Percentiles rank a stretch among this genome's conserved stretches.
Evolutionary conservation across 1,140 invertebrate genomes (phyloP).

Genomic region (Wiebesia pumilae): DNA sequence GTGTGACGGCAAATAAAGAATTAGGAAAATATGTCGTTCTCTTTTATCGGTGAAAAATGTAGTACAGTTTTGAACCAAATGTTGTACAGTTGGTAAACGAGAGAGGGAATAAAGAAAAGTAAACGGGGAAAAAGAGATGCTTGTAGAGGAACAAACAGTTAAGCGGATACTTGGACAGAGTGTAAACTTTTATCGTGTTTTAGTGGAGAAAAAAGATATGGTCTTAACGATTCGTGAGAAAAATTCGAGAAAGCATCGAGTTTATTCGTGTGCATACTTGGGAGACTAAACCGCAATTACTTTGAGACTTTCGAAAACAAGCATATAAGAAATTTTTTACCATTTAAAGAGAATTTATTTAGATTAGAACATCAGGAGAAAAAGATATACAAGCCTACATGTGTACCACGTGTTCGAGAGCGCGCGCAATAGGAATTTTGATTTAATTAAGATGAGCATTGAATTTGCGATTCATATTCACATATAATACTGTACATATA

Average conservation of each 20-base stretch:
- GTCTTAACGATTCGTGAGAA: conserved; percentile 23
- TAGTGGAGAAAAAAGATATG: background rate
- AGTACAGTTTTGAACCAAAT: conserved; percentile 34
- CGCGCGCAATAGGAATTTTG: conserved; percentile 32
- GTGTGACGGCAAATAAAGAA: background rate
- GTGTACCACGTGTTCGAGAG: no score
- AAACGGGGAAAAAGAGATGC: background rate
- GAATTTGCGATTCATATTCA: conserved; percentile 51
- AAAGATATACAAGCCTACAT: background rate
- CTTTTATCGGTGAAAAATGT: conserved; percentile 12
- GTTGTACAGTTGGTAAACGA: conserved; percentile 28
- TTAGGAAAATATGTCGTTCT: conserved; percentile 1
- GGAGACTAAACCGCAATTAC: background rate
- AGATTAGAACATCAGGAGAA: background rate
- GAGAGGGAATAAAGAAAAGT: conserved; percentile 6
- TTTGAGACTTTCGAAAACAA: background rate
- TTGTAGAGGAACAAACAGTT: conserved; percentile 34
- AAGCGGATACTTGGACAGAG: conserved; percentile 43
- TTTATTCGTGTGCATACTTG: background rate
- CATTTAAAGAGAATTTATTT: background rate
- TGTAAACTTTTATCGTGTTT: conserved; percentile 47
- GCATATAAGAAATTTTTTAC: background rate
- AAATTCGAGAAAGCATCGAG: conserved; percentile 37
- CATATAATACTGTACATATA: background rate
- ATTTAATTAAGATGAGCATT: conserved; percentile 58